Conservation (phyloP, 2,797 vertebrate species). For the Danio choprae region DNA sequence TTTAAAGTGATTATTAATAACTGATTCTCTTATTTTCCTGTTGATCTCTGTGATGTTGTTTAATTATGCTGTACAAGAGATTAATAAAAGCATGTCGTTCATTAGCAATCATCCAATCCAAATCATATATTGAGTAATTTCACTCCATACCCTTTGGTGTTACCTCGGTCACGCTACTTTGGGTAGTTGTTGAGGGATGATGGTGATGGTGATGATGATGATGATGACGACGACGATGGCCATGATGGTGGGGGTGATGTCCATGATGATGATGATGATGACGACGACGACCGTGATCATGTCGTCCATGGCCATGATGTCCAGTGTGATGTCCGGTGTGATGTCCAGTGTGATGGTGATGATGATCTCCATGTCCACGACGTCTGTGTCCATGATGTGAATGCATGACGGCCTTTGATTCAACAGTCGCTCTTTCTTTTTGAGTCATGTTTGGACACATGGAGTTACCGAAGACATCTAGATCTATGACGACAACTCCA, state of each 20-base stretch:
- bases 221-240: not conserved
- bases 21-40: no score
- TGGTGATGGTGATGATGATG: slow-evolving; percentile 1
- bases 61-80: no score
- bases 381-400: not conserved
- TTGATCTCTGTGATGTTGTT: no score
- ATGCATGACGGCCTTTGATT: slow-evolving; percentile 32
- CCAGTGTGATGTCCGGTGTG: slow-evolving; percentile 5
- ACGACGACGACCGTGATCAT: not conserved
- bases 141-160: not conserved
- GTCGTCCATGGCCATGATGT: slow-evolving; percentile 15
- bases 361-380: not conserved
- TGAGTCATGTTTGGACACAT: slow-evolving; percentile 20
- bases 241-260: slow-evolving; percentile 1
- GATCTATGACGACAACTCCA: slow-evolving; percentile 47
- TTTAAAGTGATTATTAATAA: no score
- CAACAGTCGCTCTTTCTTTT: slow-evolving; percentile 25
- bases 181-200: not conserved
- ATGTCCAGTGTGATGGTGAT: not conserved
- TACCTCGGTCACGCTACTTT: not conserved
- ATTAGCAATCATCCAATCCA: not conserved
- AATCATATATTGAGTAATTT: not conserved
- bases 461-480: slow-evolving; percentile 29
- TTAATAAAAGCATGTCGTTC: not conserved
- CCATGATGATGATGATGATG: not conserved